Base-by-base conservation (phyloP, 2,888 invertebrate species). In the Hybos culiciformis region DNA sequence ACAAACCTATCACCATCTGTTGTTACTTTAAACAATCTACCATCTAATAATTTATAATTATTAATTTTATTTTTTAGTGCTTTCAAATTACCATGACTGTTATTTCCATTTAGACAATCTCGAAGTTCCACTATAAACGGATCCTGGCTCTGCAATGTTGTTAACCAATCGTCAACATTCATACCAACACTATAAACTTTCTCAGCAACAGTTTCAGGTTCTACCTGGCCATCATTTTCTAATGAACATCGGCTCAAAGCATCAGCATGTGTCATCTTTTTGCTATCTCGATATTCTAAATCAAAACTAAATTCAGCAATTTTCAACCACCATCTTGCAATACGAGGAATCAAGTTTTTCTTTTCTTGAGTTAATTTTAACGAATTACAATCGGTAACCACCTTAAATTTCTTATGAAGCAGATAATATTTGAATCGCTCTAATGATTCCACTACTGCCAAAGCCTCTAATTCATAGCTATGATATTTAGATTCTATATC, bases 71-170 rank as follows among this genome's bases (percentile, higher is more conserved):
- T 42, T n/a, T 48, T 42, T 32, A 37, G 17, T 37, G 21, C 29
- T 18, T 39, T 39, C n/a, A 23, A n/a, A n/a, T n/a, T n/a, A n/a
- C 3, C 2, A 45, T 43, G 19, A 31, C 37, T 5, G 23, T 12
- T n/a, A 37, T n/a, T n/a, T n/a, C n/a, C n/a, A n/a, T n/a, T n/a
- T n/a, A n/a, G n/a, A n/a, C 15, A 29, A 15, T 17, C 17, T 24
- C 40, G 36, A n/a, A 42, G 39, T 19, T 46, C 18, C 3, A n/a
- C 15, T 12, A 48, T 17, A 11, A 29, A 15, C 18, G 45, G 23
- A 32, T 48, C 47, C 24, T 43, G 44, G 1, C 46, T 15, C 31
- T 50, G 50, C 42, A 50, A 45, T 1, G 48, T 43, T 4, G 45
- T 9, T 4, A 49, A 15, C 49, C 50, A 51, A 23, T 49, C 48